These are phyloP conservation scores for Epinephelus lanceolatus DNA, from an alignment of 2,113 vertebrate species.

Conservation along the genomic window DNA sequence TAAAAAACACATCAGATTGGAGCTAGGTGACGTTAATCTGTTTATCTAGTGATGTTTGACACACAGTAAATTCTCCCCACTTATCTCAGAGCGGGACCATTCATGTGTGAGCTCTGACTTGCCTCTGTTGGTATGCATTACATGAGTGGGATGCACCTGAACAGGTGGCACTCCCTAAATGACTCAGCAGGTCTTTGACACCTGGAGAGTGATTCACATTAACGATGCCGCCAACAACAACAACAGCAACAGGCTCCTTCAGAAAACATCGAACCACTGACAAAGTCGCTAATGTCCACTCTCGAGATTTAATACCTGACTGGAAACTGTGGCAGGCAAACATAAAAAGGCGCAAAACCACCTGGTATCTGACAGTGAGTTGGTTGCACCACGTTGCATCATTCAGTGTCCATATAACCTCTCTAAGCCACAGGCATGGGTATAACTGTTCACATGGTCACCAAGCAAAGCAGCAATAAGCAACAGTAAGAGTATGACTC, in stretches of 20 bases:
- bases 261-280: not conserved
- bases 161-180: conserved; percentile 70
- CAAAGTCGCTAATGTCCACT: not conserved
- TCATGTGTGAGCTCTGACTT: conserved; percentile 44
- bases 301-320: not conserved
- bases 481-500: conserved; percentile 9
- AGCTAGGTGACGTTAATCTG: not conserved
- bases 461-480: conserved; percentile 29
- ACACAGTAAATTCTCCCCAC: not conserved
- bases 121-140: conserved; percentile 61
- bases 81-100: not conserved
- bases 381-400: conserved; percentile 75
- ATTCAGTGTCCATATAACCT: conserved; percentile 44
- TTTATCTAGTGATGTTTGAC: conserved; percentile 11
- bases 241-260: not conserved
- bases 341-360: conserved; percentile 25
- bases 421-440: conserved; percentile 34
- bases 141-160: conserved; percentile 50
- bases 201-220: conserved; percentile 8
- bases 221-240: not conserved
- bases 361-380: conserved; percentile 38
- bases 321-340: not conserved
- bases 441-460: conserved; percentile 52
- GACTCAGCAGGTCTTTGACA: conserved; percentile 61
- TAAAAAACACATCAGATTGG: not conserved